phyloP scores from a whole-genome alignment of 2,797 vertebrate genomes.

The Strix occidentalis region DNA sequence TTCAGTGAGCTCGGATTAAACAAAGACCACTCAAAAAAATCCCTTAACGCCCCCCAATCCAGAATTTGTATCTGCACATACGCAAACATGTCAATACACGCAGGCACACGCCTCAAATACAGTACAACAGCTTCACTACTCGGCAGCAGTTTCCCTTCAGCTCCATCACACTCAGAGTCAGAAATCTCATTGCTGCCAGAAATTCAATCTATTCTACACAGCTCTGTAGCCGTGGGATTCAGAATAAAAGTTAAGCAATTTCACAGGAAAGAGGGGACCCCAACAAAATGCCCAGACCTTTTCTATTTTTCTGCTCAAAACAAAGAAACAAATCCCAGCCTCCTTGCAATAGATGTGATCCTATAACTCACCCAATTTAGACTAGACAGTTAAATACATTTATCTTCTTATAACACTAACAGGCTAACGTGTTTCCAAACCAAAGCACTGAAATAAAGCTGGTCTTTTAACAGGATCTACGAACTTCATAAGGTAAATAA shows the following conservation, averaged over 20 bases:
- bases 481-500: background rate
- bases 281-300: background rate
- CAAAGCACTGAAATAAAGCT: background rate
- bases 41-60: accelerated
- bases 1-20: background rate
- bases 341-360: background rate
- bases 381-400: background rate
- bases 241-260: background rate
- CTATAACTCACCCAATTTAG: background rate
- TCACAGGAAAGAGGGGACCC: background rate
- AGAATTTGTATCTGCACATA: background rate
- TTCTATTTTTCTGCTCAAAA: background rate
- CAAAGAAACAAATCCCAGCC: background rate
- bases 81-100: accelerated
- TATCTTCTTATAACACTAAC: background rate
- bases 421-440: background rate
- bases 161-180: background rate
- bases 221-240: background rate
- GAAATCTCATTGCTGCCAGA: background rate
- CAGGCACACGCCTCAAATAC: background rate
- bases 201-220: background rate
- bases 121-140: accelerated
- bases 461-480: background rate
- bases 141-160: background rate
- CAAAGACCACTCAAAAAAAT: background rate